Conservation (phyloP, 2,888 invertebrate genomes). For the Psylliodes chrysocephalus region DNA sequence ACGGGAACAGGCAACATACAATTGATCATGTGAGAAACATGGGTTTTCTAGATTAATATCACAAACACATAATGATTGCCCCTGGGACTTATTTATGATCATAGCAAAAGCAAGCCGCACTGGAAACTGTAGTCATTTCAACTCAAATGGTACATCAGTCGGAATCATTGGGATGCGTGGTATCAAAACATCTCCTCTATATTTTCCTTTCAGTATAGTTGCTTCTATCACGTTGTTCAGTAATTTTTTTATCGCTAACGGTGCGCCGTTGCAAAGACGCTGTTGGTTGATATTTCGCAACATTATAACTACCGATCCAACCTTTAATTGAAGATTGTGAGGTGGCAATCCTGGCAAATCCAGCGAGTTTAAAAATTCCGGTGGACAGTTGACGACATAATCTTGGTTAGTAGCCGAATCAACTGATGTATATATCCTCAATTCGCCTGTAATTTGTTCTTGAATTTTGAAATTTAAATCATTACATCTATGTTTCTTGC, state of each 20-base stretch:
- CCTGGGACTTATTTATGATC: not conserved
- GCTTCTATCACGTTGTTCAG: not conserved
- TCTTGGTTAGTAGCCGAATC: not conserved
- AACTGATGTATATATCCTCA: not conserved
- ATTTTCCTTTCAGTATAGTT: not conserved
- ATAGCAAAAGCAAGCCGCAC: not conserved
- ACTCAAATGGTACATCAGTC: not conserved
- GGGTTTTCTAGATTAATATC: too few relatives aligned
- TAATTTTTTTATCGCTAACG: not conserved
- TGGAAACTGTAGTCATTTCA: not conserved
- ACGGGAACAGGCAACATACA: conserved; percentile 33
- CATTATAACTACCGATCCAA: not conserved
- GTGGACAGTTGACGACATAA: not conserved
- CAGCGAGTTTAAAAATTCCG: not conserved
- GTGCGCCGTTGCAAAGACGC: too few relatives aligned
- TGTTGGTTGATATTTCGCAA: too few relatives aligned
- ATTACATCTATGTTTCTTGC: not conserved
- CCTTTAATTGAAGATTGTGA: not conserved
- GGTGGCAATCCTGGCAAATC: not conserved
- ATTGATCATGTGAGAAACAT: conserved; percentile 23
- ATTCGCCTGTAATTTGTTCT: not conserved
- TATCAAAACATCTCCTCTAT: too few relatives aligned
- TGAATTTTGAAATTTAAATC: not conserved
- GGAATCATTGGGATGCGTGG: too few relatives aligned
- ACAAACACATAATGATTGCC: too few relatives aligned